Conservation (phyloP, 2,113 vertebrate genomes). For the Cranoglanis bouderius region DNA sequence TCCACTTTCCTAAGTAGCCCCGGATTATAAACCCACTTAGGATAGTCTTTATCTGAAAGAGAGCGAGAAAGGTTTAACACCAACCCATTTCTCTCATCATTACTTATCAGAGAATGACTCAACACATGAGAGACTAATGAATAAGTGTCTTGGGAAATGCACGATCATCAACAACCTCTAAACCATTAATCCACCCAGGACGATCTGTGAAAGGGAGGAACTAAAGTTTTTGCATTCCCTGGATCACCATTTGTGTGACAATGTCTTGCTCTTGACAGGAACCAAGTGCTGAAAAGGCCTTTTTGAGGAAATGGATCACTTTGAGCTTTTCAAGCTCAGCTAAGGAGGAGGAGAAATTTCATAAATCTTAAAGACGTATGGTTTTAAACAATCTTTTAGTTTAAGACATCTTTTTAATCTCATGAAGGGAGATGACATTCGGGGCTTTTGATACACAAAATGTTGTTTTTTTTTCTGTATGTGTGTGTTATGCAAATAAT, state of each 20-base stretch:
- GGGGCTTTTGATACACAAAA: neutral
- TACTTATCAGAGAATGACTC: neutral
- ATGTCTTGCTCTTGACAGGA: constrained; percentile 28
- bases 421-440: neutral
- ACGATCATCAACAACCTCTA: neutral
- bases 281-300: constrained; percentile 1
- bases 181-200: constrained; percentile 25
- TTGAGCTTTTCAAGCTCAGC: neutral
- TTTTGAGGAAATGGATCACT: constrained; percentile 17
- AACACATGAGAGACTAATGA: neutral
- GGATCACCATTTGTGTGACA: constrained; percentile 20
- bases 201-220: neutral
- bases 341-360: neutral
- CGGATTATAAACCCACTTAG: constrained; percentile 97
- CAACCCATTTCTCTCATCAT: neutral
- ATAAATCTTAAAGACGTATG: neutral
- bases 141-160: neutral
- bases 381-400: constrained; percentile 4
- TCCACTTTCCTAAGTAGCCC: constrained; percentile 97
- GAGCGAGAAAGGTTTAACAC: neutral
- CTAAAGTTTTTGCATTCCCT: constrained; percentile 12
- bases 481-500: neutral
- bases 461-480: neutral
- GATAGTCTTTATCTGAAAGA: constrained; percentile 93
- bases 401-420: neutral